Base-by-base conservation (phyloP, 2,113 vertebrate species). In the Dipodomys merriami region DNA sequence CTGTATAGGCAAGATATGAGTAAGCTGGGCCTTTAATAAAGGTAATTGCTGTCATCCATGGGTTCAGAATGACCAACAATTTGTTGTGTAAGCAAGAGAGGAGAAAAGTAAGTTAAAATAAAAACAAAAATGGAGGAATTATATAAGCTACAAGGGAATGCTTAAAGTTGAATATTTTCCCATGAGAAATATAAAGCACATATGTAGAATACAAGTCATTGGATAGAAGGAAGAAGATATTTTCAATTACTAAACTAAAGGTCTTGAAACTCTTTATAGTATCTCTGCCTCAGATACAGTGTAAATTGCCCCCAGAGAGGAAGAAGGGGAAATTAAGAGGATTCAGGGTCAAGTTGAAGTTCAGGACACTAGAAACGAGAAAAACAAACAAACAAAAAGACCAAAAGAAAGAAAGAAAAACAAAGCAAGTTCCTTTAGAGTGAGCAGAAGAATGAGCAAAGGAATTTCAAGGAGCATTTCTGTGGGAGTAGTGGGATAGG, bases 171-270 rank as follows among this genome's bases (percentile, higher is more conserved):
- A 64, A 25, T 73, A n/a, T 30, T n/a, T 81, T 89, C 67, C 84
- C 73, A 30, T 39, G 46, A 77, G 46, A 72, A 91, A 64, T 77
- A 93, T 0, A 81, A 86, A 69, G 60, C 62, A 79, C 92, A 96
- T 72, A 71, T 72, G 62, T 77, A 30, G 72, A 67, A 19, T 44
- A 44, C 81, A 67, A 83, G 46, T 2, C 79, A 46, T 12, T 49
- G 57, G 44, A 69, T 1, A 53, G 74, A 88, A 84, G 30, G n/a
- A 89, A 46, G 2, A 60, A 10, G 49, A 2, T 46, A 30, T 20
- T 16, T 87, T 88, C 46, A 20, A 30, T 76, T 72, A 69, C 23
- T 19, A n/a, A 92, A 7, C 27, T 33, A 29, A 88, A 72, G 27
- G 23, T 27, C 6, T 27, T 33, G 71, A 81, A 80, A 69, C 78